phyloP scores from a whole-genome alignment of 2,888 invertebrate genomes.

The Copidosoma aretas region DNA sequence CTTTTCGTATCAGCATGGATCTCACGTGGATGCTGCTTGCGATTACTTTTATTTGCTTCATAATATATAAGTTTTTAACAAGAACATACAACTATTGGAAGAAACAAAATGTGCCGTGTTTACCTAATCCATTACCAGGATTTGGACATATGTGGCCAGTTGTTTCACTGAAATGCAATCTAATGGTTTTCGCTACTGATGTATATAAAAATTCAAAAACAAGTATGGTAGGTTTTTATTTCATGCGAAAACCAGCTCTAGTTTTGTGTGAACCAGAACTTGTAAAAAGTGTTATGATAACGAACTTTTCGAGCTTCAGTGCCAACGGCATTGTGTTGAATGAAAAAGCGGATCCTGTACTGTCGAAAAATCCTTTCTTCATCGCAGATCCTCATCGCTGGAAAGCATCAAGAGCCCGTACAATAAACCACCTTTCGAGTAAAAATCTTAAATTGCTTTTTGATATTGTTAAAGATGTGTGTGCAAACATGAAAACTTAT shows the following conservation, averaged over 20 bases:
- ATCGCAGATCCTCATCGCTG: slow-evolving; percentile 45
- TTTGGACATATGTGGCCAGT: slow-evolving; percentile 30
- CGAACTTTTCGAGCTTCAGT: slow-evolving; percentile 49
- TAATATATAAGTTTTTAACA: slow-evolving; percentile 37
- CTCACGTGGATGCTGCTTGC: neutral
- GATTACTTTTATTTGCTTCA: neutral
- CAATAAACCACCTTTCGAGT: slow-evolving; percentile 43
- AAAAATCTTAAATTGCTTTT: slow-evolving; percentile 48
- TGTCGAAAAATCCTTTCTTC: slow-evolving; percentile 52
- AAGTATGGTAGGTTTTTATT: slow-evolving; percentile 37
- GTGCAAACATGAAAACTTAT: slow-evolving; percentile 45
- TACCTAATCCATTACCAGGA: slow-evolving; percentile 21
- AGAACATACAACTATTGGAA: slow-evolving; percentile 31
- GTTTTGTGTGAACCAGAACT: slow-evolving; percentile 51
- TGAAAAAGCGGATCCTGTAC: slow-evolving; percentile 45
- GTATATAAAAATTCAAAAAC: slow-evolving; percentile 19
- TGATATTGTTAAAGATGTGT: slow-evolving; percentile 40
- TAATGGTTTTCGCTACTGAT: slow-evolving; percentile 5
- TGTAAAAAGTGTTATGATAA: slow-evolving; percentile 48
- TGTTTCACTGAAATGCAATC: slow-evolving; percentile 20
- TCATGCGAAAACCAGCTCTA: slow-evolving; percentile 40
- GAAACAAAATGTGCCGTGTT: slow-evolving; percentile 30
- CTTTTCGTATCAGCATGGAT: slow-evolving; percentile 3
- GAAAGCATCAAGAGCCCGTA: slow-evolving; percentile 36
- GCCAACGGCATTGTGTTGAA: slow-evolving; percentile 41